phyloP scores from a whole-genome alignment of 2,797 vertebrate genomes.

The Tolypeutes matacus region DNA sequence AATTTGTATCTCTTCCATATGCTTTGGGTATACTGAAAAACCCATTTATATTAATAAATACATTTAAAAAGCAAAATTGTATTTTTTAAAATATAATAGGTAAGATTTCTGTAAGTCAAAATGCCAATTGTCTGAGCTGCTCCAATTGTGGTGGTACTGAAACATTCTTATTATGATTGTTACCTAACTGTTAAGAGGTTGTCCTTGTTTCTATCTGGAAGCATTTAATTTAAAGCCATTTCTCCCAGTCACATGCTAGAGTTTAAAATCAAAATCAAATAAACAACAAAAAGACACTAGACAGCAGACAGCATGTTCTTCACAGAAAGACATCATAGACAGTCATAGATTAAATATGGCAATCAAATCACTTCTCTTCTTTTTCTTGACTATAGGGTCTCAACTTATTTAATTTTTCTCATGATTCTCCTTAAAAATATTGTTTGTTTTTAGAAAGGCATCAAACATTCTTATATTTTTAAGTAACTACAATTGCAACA shows the following conservation, averaged over 20 bases:
- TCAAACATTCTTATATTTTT: constrained; percentile 54
- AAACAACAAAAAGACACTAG: not conserved
- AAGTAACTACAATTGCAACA: not conserved
- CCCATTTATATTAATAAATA: not conserved
- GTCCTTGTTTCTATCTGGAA: not conserved
- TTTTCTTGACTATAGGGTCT: not conserved
- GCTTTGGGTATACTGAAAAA: not conserved
- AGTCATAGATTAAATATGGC: not conserved
- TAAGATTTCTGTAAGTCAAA: not conserved
- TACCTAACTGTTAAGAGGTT: not conserved
- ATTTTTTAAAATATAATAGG: not conserved
- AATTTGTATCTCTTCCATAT: not conserved
- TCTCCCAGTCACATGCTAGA: not conserved
- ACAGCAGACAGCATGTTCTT: not conserved
- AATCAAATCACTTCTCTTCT: not conserved
- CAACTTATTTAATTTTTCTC: not conserved
- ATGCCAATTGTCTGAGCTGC: not conserved
- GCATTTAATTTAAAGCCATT: not conserved
- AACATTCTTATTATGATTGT: not conserved
- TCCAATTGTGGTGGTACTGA: fast-evolving
- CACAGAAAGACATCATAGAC: not conserved
- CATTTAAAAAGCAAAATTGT: not conserved
- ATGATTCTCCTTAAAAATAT: not conserved
- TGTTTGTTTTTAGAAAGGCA: constrained; percentile 45
- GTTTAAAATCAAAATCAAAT: not conserved